Conservation (phyloP, 2,113 vertebrate genomes). For the Platanista minor region DNA sequence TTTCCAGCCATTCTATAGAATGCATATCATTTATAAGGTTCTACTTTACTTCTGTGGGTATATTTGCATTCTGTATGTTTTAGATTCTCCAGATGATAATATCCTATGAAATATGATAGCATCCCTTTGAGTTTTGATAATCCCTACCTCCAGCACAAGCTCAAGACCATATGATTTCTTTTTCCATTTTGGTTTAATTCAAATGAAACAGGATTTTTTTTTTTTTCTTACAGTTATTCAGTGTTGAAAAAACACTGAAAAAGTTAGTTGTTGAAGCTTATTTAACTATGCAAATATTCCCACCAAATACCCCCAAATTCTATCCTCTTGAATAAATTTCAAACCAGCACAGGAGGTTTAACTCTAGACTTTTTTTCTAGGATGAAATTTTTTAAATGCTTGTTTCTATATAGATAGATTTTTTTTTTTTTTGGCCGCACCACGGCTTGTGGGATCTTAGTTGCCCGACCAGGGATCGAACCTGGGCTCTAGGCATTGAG, state of each 20-base stretch:
- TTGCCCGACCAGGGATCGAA: too few relatives aligned
- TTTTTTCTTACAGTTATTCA: not conserved
- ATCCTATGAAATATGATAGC: not conserved
- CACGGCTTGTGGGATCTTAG: too few relatives aligned
- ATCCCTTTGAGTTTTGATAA: conserved; percentile 9
- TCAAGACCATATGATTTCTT: not conserved
- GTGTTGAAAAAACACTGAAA: not conserved
- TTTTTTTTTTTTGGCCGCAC: too few relatives aligned
- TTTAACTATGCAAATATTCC: not conserved
- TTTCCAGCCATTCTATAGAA: conserved; percentile 40
- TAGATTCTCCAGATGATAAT: conserved; percentile 56
- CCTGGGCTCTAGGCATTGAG: too few relatives aligned
- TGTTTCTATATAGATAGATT: not conserved
- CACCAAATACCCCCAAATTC: not conserved
- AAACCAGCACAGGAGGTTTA: not conserved
- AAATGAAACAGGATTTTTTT: conserved; percentile 4
- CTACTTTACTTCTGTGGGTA: not conserved
- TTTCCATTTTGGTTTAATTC: not conserved
- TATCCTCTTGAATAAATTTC: not conserved
- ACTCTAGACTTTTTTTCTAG: not conserved
- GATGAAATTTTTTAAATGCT: not conserved
- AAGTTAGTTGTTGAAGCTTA: not conserved
- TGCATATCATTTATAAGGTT: conserved; percentile 38
- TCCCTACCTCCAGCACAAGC: not conserved
- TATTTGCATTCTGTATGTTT: conserved; percentile 21